A percentile compares a stretch with the other conserved stretches of the same genome.
Evolutionary conservation across 2,888 invertebrate genomes (phyloP).

Genomic region (Thymelicus lineola): DNA sequence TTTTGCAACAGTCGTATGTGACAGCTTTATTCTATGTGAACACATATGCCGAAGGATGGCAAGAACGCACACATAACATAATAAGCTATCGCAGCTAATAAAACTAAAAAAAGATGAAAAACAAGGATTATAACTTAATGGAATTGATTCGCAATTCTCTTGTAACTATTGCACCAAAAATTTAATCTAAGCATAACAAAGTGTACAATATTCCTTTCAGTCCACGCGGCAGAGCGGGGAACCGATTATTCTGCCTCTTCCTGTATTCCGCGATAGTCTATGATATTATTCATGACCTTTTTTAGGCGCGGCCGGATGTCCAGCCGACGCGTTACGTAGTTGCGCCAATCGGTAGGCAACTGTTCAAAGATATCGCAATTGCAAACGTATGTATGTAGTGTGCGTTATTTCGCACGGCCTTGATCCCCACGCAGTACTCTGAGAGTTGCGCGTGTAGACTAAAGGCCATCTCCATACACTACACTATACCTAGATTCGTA

Average conservation of each 20-base stretch:
- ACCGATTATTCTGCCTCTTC: slow-evolving; percentile 10
- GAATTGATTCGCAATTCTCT: no score
- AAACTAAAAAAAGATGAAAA: no score
- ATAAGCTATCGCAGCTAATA: no score
- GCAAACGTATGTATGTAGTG: slow-evolving; percentile 47
- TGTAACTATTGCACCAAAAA: no score
- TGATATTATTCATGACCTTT: slow-evolving; percentile 44
- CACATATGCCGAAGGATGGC: no score
- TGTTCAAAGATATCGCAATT: slow-evolving; percentile 58
- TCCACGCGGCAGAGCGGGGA: not conserved
- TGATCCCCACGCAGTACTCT: slow-evolving; percentile 79
- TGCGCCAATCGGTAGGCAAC: slow-evolving; percentile 57
- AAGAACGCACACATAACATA: no score
- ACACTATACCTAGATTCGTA: slow-evolving; percentile 13
- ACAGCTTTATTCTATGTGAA: no score
- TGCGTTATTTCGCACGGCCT: slow-evolving; percentile 70
- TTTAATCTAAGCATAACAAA: no score
- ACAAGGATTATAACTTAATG: no score
- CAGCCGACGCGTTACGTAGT: slow-evolving; percentile 54
- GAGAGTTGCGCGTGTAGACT: slow-evolving; percentile 72
- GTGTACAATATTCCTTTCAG: not conserved
- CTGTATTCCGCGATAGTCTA: slow-evolving; percentile 31
- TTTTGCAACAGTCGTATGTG: no score
- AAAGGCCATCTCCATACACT: slow-evolving; percentile 61
- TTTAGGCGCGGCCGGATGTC: slow-evolving; percentile 69